A percentile compares a stretch with the other conserved stretches of the same genome.
Conservation (phyloP, 2,113 vertebrate species). For the Zootoca vivipara region DNA sequence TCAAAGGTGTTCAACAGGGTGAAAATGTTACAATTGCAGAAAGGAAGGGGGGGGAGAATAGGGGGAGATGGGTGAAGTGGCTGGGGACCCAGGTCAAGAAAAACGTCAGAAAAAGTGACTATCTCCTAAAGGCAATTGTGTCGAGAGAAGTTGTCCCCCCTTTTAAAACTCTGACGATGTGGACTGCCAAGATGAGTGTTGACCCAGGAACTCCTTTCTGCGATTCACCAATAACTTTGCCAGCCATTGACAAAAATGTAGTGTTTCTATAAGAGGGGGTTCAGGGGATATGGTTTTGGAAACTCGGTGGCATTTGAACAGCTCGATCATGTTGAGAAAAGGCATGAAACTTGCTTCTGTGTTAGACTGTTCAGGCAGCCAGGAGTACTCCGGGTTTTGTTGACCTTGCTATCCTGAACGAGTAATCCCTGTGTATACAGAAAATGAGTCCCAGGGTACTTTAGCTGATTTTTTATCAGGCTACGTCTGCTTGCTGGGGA, state of each 20-base stretch:
- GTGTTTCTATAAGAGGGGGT: not conserved
- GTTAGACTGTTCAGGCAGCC: not conserved
- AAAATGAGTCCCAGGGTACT: not conserved
- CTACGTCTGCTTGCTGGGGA: not conserved
- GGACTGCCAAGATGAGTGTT: not conserved
- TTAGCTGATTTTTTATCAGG: not conserved
- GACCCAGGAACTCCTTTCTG: constrained; percentile 11
- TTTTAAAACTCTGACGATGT: not conserved
- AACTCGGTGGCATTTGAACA: not conserved
- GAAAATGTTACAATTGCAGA: not conserved
- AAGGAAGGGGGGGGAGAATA: not conserved
- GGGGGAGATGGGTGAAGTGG: not conserved
- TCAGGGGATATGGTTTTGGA: not conserved
- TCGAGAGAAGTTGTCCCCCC: no score
- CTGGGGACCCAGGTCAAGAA: not conserved
- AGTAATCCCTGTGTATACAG: not conserved
- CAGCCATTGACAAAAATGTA: not conserved
- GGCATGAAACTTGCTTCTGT: not conserved
- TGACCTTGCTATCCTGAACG: not conserved
- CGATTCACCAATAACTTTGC: not conserved
- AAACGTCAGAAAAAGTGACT: not conserved
- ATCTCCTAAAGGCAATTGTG: not conserved
- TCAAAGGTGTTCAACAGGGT: not conserved
- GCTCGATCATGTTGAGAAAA: not conserved
- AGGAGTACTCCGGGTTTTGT: not conserved